Percentiles rank a stretch among this genome's conserved stretches.
Evolutionary conservation across 2,113 vertebrate genomes (phyloP).

Genomic region (Pelmatolapia mariae): DNA sequence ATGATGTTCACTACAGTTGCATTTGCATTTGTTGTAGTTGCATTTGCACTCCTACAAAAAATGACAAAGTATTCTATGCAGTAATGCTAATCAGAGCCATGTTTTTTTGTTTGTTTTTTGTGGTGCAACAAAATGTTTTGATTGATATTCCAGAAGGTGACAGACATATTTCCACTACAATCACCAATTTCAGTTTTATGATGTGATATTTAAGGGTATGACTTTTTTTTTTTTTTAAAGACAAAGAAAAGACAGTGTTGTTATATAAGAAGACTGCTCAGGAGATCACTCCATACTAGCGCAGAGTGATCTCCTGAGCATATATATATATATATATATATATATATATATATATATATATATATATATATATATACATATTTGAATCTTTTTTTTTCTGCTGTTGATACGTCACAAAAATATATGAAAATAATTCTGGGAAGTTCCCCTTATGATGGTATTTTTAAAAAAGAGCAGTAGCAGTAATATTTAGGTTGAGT

Average conservation of each 20-base stretch:
- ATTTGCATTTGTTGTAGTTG: background rate
- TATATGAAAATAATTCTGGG: background rate
- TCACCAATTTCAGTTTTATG: no score
- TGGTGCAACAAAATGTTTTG: background rate
- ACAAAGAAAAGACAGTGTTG: background rate
- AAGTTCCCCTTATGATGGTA: background rate
- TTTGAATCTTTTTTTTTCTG: background rate
- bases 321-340: no score
- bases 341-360: no score
- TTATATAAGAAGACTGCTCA: background rate
- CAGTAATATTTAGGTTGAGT: background rate
- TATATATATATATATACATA: no score
- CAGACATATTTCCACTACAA: no score
- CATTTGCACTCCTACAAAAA: no score
- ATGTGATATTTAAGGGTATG: background rate
- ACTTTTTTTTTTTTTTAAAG: background rate
- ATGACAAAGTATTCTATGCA: background rate
- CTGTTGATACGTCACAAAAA: background rate
- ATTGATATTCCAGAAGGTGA: background rate
- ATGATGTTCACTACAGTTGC: background rate
- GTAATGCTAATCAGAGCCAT: background rate
- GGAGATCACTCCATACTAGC: background rate
- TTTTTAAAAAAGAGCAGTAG: background rate
- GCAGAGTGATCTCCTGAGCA: no score
- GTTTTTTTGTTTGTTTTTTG: no score